Conservation (phyloP, 2,888 invertebrate species). For the Agonopterix heracliana region DNA sequence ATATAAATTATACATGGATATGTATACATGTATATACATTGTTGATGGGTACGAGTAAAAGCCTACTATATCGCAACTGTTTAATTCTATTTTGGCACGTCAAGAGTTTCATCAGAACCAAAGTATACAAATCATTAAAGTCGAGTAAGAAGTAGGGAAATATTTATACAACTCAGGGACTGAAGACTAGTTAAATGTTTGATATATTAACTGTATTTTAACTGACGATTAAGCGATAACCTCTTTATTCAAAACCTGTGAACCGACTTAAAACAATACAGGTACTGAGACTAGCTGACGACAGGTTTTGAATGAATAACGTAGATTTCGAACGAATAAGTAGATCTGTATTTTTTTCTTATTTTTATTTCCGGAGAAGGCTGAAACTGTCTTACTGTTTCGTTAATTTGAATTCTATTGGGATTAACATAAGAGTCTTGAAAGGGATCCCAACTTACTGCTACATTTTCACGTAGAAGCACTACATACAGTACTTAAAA, state of each 20-base stretch:
- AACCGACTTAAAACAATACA: constrained; percentile 59
- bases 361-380: constrained; percentile 40
- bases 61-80: constrained; percentile 75
- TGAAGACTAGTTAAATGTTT: constrained; percentile 76
- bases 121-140: constrained; percentile 76
- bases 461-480: constrained; percentile 29
- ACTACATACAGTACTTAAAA: constrained; percentile 25
- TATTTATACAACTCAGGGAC: constrained; percentile 76
- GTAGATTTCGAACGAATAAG: constrained; percentile 55
- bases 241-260: constrained; percentile 72
- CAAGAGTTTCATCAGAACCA: constrained; percentile 75
- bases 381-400: constrained; percentile 47
- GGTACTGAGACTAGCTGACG: constrained; percentile 64
- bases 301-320: constrained; percentile 71
- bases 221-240: constrained; percentile 66
- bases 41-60: constrained; percentile 74
- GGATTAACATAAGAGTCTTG: constrained; percentile 48
- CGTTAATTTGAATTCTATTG: constrained; percentile 38
- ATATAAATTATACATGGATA: constrained; percentile 76
- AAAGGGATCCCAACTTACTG: constrained; percentile 28
- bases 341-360: constrained; percentile 47
- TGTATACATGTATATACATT: constrained; percentile 76
- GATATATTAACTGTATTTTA: constrained; percentile 75
- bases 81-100: constrained; percentile 76
- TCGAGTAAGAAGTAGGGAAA: constrained; percentile 74